Base-by-base conservation (phyloP, 2,113 vertebrate species). In the Pachycephala philippinensis region DNA sequence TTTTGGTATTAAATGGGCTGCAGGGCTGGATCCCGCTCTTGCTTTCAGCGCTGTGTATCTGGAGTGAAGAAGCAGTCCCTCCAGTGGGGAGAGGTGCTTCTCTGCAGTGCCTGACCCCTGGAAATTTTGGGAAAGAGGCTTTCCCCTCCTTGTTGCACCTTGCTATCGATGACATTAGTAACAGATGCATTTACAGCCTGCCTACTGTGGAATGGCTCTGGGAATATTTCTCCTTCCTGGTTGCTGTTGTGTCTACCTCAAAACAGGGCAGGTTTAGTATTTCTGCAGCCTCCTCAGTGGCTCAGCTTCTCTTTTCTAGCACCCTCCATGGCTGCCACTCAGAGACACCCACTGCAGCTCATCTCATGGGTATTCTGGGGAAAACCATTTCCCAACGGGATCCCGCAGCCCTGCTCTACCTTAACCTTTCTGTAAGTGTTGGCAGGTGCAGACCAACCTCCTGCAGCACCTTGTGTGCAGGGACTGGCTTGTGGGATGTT, bases 41-140 rank as follows among this genome's bases (percentile, higher is more conserved):
- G 3, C 40, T 94, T 84, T 49, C 52, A 66, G 53, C 0, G 1
- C 20, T 27, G 22, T 44, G n/a, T 78, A 15, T 44, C 35, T 4
- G 1, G 18, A 57, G 27, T 2, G 5, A 68, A 65, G n/a, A 3
- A 4, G 24, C 0, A 3, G 17, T 78, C 26, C 13, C 31, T 69
- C 15, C 1, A 0, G 11, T 0, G 1, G 16, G 18, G 13, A 69
- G 13, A 22, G 5, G 13, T 2, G 1, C 7, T 87, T 13, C 42
- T 81, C 66, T 81, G 23, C 45, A 50, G 28, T 26, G 21, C 7
- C 57, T 56, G 28, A 49, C 18, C 40, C 27, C 39, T 18, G 1
- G 2, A 15, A 72, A 19, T 26, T 42, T 42, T 2, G 0, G 24
- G 23, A 59, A 66, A 57, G n/a, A 7, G 7, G 2, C 23, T 68